A percentile compares a stretch with the other conserved stretches of the same genome.
Conservation (phyloP, 2,113 vertebrate genomes). For the Tragulus kanchil region DNA sequence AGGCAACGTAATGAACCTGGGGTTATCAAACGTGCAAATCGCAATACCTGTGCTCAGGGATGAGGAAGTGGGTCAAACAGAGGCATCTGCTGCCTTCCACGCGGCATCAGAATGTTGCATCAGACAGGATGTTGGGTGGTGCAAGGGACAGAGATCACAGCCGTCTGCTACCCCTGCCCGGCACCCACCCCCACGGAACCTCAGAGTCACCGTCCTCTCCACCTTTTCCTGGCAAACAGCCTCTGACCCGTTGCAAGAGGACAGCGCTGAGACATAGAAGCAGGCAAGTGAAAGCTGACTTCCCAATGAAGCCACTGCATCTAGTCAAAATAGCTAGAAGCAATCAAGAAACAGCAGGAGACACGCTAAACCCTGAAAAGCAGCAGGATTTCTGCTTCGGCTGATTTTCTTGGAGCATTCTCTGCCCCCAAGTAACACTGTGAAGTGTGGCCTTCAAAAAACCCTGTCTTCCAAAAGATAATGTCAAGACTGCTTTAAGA, state of each 20-base stretch:
- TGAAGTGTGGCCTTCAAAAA: background rate
- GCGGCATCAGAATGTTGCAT: background rate
- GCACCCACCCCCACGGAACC: background rate
- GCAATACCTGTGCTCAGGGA: background rate
- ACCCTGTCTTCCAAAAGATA: background rate
- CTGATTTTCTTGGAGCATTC: background rate
- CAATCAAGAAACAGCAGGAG: background rate
- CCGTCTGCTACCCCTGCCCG: background rate
- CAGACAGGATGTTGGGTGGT: conserved; percentile 47
- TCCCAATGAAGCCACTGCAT: background rate
- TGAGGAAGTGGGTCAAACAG: background rate
- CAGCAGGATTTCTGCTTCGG: background rate
- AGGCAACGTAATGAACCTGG: background rate
- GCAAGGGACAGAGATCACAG: conserved; percentile 68
- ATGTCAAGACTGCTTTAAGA: background rate
- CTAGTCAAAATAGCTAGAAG: background rate
- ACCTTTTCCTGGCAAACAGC: background rate
- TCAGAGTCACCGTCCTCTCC: background rate
- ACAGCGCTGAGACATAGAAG: background rate
- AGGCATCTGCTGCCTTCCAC: background rate
- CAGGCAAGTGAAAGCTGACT: background rate
- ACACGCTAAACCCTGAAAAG: background rate
- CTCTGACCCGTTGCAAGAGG: background rate
- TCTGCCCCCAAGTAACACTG: background rate
- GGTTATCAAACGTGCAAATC: background rate